Percentiles rank a stretch among this genome's conserved stretches.
phyloP scores from a whole-genome alignment of 2,113 vertebrate species.

The Gallinago media region DNA sequence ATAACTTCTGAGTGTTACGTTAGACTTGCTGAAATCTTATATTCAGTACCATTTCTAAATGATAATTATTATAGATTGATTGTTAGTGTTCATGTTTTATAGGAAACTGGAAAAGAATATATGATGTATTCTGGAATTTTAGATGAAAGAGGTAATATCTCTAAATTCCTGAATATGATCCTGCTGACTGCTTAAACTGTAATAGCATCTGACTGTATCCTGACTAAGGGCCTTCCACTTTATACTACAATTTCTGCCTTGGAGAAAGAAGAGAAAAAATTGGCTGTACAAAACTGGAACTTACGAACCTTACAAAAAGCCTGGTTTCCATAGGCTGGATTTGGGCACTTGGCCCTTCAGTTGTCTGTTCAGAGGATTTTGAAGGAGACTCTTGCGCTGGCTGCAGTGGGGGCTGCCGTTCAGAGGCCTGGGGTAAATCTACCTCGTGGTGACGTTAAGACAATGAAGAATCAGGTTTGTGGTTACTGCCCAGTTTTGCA shows the following conservation, averaged over 20 bases:
- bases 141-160: constrained; percentile 7
- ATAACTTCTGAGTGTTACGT: constrained; percentile 61
- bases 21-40: constrained; percentile 56
- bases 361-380: constrained; percentile 16
- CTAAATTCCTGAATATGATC: constrained; percentile 25
- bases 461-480: not conserved
- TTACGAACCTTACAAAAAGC: not conserved
- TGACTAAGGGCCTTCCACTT: constrained; percentile 37
- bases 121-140: constrained; percentile 29
- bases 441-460: not conserved
- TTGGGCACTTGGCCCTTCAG: not conserved
- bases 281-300: constrained; percentile 4
- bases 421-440: constrained; percentile 33
- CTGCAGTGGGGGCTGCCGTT: not conserved
- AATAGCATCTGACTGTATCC: constrained; percentile 43
- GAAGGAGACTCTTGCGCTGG: not conserved
- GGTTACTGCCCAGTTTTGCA: not conserved
- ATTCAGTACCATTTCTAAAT: constrained; percentile 68
- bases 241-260: constrained; percentile 2
- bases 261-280: constrained; percentile 10
- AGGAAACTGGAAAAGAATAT: constrained; percentile 67
- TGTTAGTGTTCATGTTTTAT: constrained; percentile 66
- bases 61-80: constrained; percentile 41
- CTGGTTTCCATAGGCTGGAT: not conserved
- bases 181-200: constrained; percentile 48